Conservation (phyloP, 2,113 vertebrate species). For the Kobus ellipsiprymnus region DNA sequence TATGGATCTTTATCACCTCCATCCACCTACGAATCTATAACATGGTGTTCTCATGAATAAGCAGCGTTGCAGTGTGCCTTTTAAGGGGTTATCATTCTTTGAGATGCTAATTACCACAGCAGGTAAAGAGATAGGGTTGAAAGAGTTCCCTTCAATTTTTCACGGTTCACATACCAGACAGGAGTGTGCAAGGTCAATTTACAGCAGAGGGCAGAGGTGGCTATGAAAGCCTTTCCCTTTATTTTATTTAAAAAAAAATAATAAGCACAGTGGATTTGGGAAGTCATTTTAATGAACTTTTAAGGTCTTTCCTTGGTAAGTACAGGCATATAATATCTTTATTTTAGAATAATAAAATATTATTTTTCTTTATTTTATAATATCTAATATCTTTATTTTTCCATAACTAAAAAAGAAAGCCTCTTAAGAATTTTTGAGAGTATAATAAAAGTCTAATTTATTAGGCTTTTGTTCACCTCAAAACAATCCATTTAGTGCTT, state of each 20-base stretch:
- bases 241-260: conserved; percentile 35
- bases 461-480: neutral
- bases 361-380: neutral
- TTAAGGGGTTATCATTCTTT: neutral
- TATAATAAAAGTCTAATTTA: neutral
- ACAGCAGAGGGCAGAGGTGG: conserved; percentile 49
- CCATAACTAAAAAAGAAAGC: neutral
- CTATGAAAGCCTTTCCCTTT: neutral
- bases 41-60: neutral
- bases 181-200: conserved; percentile 41
- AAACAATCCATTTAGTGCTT: neutral
- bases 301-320: neutral
- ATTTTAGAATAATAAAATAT: neutral
- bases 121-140: conserved; percentile 40
- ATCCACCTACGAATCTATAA: neutral
- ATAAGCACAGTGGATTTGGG: neutral
- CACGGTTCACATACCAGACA: conserved; percentile 45
- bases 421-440: neutral
- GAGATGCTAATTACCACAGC: conserved; percentile 44
- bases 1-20: neutral
- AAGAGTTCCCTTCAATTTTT: conserved; percentile 46
- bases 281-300: neutral
- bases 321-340: neutral
- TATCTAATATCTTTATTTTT: neutral
- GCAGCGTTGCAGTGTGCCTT: neutral